These are phyloP conservation scores for Ammospiza nelsoni DNA, from an alignment of 2,113 vertebrate genomes.

Conservation along the genomic window DNA sequence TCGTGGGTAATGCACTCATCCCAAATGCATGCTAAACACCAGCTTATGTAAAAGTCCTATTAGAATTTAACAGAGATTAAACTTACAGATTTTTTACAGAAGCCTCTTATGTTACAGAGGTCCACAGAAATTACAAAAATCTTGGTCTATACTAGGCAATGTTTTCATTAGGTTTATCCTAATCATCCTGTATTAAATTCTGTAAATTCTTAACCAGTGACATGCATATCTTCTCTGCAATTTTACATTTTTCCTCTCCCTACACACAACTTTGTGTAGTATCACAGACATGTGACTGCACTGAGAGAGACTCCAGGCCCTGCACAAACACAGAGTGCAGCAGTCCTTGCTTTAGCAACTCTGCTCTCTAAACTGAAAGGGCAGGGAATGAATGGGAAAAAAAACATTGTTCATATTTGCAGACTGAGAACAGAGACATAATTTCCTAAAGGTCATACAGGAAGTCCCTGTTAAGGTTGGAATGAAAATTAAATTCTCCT, in stretches of 20 bases:
- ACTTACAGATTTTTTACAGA: not conserved
- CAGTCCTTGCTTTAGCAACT: not conserved
- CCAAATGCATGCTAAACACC: constrained; percentile 40
- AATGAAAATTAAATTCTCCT: constrained; percentile 19
- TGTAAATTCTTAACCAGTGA: not conserved
- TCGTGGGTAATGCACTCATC: constrained; percentile 46
- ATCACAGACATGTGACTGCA: not conserved
- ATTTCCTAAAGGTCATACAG: not conserved
- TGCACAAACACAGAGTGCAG: not conserved
- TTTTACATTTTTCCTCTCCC: not conserved
- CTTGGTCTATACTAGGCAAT: not conserved
- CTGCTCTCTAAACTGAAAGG: not conserved
- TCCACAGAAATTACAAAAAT: constrained; percentile 1
- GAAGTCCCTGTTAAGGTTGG: not conserved
- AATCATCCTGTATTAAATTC: not conserved
- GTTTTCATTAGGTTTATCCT: constrained; percentile 22
- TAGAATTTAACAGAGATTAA: constrained; percentile 14
- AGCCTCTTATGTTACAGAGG: not conserved
- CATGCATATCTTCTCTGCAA: not conserved
- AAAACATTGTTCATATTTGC: not conserved
- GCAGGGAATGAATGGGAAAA: not conserved
- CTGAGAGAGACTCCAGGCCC: not conserved
- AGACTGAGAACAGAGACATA: not conserved
- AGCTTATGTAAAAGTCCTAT: constrained; percentile 3
- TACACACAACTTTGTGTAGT: not conserved